Evolutionary conservation across 2,888 invertebrate genomes (phyloP).

Genomic region (Nomada goodeniana): DNA sequence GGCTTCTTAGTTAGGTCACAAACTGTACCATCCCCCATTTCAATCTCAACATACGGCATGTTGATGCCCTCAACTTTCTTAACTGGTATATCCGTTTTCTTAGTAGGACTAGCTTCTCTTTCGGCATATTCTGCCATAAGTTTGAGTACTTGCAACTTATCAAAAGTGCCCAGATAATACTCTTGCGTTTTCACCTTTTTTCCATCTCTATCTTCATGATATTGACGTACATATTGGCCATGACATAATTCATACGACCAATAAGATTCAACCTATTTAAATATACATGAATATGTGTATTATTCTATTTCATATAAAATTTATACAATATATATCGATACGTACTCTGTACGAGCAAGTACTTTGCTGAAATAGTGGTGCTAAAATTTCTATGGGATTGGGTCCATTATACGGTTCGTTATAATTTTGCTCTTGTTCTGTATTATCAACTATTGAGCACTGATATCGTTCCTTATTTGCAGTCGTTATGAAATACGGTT

Average conservation of each 20-base stretch:
- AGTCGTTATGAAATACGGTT: conserved; percentile 89
- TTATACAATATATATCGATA: background rate
- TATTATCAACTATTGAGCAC: conserved; percentile 91
- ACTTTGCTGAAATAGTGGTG: conserved; percentile 91
- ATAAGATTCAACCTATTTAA: conserved; percentile 90
- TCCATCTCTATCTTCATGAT: conserved; percentile 97
- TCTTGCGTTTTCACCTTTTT: conserved; percentile 93
- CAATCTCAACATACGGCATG: conserved; percentile 94
- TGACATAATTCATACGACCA: conserved; percentile 99
- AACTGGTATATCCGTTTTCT: conserved; percentile 84
- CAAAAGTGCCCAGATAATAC: conserved; percentile 93
- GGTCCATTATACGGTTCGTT: conserved; percentile 89
- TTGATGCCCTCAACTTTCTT: conserved; percentile 95
- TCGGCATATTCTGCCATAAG: conserved; percentile 85
- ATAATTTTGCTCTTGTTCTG: conserved; percentile 85
- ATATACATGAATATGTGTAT: conserved; percentile 27
- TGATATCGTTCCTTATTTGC: conserved; percentile 93
- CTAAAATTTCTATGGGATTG: conserved; percentile 91
- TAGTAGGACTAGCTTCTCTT: conserved; percentile 86
- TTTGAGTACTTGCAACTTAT: conserved; percentile 87
- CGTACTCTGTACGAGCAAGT: conserved; percentile 92
- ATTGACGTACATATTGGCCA: conserved; percentile 95
- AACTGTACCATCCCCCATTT: conserved; percentile 94
- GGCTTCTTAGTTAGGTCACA: conserved; percentile 96
- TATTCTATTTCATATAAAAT: background rate